These are phyloP conservation scores for Meriones unguiculatus DNA, from an alignment of 2,113 vertebrate species.

Conservation along the genomic window DNA sequence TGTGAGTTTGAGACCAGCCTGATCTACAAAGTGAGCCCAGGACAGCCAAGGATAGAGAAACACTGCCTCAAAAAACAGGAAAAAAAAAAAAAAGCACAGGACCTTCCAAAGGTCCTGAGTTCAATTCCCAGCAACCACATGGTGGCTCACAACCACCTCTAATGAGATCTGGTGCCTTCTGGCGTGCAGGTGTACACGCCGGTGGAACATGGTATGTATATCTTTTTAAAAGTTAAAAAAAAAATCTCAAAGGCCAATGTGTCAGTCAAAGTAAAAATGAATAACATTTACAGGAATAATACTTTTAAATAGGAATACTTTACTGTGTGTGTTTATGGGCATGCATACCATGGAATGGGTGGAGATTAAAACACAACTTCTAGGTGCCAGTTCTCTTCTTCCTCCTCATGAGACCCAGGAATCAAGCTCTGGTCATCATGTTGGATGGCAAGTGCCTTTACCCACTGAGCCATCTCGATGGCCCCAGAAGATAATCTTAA, in stretches of 20 bases:
- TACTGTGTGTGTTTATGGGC: neutral
- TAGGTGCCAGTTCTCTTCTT: neutral
- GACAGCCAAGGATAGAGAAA: no score
- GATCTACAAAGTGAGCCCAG: no score
- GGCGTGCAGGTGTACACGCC: no score
- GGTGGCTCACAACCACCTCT: neutral
- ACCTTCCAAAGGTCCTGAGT: no score
- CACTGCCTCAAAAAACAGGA: no score
- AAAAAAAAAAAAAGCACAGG: no score
- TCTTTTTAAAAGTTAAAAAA: no score
- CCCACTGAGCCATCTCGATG: neutral
- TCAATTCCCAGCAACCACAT: no score
- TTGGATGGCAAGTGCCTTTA: neutral
- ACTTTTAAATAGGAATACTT: neutral
- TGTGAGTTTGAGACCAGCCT: no score
- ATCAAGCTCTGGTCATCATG: neutral
- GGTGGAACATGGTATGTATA: no score
- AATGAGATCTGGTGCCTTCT: neutral
- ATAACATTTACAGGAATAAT: neutral
- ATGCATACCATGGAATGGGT: neutral
- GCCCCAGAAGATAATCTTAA: neutral
- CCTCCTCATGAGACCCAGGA: neutral
- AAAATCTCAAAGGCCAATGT: neutral
- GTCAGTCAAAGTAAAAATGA: slow-evolving; percentile 14
- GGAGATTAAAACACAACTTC: neutral